phyloP scores from a whole-genome alignment of 53 echinoderm and acorn worm species.

The Arbacia lixula region DNA sequence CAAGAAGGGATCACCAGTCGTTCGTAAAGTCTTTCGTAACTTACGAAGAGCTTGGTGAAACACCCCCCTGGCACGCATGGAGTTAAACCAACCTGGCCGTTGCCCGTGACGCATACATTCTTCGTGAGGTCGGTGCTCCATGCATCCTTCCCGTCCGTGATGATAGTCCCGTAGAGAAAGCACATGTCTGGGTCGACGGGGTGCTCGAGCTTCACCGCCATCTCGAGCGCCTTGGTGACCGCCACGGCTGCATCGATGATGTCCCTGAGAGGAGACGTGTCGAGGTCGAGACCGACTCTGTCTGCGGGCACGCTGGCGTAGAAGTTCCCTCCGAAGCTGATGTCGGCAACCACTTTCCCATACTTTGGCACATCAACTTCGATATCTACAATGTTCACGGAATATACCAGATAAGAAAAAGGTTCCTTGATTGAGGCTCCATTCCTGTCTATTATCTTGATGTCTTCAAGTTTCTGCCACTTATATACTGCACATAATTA shows the following conservation, averaged over 20 bases:
- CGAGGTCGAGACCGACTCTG: constrained; percentile 69
- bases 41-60: too few species aligned
- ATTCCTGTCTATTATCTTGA: too few species aligned
- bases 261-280: constrained; percentile 54
- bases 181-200: constrained; percentile 65
- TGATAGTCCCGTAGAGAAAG: constrained; percentile 81
- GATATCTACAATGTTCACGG: constrained; percentile 62
- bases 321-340: constrained; percentile 92
- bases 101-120: too few species aligned
- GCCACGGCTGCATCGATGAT: constrained; percentile 67
- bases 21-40: too few species aligned
- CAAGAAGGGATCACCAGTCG: too few species aligned
- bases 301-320: constrained; percentile 76
- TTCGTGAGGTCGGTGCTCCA: constrained; percentile 63
- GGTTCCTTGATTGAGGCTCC: too few species aligned
- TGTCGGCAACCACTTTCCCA: constrained; percentile 76
- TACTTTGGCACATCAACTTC: constrained; percentile 72
- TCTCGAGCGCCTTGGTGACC: constrained; percentile 67
- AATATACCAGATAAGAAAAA: too few species aligned
- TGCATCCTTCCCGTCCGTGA: constrained; percentile 81
- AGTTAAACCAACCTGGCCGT: too few species aligned
- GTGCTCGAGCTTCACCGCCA: constrained; percentile 61
- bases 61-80: too few species aligned
- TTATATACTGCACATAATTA: too few species aligned
- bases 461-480: too few species aligned